Percentiles rank a stretch among this genome's conserved stretches.
Evolutionary conservation across 2,113 vertebrate species (phyloP).

Genomic region (Passer domesticus): DNA sequence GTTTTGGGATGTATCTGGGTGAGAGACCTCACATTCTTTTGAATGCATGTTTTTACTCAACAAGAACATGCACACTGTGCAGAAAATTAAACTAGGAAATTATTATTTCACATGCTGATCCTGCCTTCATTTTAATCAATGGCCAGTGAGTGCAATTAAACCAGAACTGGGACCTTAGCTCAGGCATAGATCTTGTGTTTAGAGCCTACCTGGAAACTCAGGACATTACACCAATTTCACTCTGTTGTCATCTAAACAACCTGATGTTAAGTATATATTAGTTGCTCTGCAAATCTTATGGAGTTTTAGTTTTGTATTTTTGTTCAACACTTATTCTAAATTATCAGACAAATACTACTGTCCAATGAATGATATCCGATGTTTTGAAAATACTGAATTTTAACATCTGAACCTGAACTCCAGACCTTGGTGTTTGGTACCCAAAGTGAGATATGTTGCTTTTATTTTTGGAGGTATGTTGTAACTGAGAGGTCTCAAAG

Average conservation of each 20-base stretch:
- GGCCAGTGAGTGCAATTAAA: background rate
- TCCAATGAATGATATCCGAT: background rate
- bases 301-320: background rate
- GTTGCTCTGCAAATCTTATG: background rate
- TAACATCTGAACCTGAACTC: background rate
- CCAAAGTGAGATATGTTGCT: background rate
- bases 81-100: background rate
- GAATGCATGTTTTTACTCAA: background rate
- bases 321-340: background rate
- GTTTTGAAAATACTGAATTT: background rate
- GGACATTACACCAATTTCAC: background rate
- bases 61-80: background rate
- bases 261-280: background rate
- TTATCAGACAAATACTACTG: background rate
- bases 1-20: background rate
- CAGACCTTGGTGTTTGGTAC: background rate
- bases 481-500: background rate
- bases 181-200: background rate
- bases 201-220: background rate
- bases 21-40: background rate
- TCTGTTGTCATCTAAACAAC: background rate
- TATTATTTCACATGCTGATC: background rate
- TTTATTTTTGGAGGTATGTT: background rate
- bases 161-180: background rate
- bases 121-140: background rate